These are phyloP conservation scores for Tiaroga cobitis DNA, from an alignment of 2,797 vertebrate genomes.

Conservation along the genomic window DNA sequence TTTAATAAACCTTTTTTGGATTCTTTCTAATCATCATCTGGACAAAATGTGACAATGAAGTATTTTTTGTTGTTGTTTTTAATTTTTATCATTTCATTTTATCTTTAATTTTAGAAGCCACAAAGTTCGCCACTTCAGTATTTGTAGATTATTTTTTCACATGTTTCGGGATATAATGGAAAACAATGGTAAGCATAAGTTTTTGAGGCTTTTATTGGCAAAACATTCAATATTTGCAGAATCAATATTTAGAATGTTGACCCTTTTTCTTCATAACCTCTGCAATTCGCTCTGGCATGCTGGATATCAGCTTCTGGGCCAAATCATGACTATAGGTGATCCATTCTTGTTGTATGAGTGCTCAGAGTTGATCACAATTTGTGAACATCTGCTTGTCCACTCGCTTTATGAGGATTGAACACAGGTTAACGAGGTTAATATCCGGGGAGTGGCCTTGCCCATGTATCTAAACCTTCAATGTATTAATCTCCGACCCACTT, in stretches of 20 bases:
- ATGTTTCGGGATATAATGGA: not conserved
- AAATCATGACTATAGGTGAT: not conserved
- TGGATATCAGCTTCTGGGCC: not conserved
- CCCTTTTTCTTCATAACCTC: not conserved
- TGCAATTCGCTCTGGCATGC: not conserved
- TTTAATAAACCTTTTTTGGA: too few species aligned
- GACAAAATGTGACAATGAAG: too few species aligned
- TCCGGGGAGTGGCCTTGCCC: not conserved
- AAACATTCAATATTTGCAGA: too few species aligned
- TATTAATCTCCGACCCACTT: not conserved
- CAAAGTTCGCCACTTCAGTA: not conserved
- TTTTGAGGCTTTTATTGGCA: too few species aligned
- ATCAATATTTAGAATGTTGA: not conserved
- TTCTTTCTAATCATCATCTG: too few species aligned
- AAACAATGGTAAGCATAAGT: not conserved
- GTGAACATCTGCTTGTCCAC: not conserved
- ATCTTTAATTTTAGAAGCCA: too few species aligned
- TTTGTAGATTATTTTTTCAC: not conserved
- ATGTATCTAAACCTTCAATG: not conserved
- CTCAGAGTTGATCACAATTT: not conserved
- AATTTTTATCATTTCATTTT: too few species aligned
- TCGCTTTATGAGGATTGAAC: not conserved
- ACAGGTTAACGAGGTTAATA: not conserved
- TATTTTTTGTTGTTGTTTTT: too few species aligned
- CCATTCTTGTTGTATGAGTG: not conserved